These are phyloP conservation scores for Chaetoderma sp. DNA, from an alignment of 2,888 invertebrate genomes.

Conservation along the genomic window DNA sequence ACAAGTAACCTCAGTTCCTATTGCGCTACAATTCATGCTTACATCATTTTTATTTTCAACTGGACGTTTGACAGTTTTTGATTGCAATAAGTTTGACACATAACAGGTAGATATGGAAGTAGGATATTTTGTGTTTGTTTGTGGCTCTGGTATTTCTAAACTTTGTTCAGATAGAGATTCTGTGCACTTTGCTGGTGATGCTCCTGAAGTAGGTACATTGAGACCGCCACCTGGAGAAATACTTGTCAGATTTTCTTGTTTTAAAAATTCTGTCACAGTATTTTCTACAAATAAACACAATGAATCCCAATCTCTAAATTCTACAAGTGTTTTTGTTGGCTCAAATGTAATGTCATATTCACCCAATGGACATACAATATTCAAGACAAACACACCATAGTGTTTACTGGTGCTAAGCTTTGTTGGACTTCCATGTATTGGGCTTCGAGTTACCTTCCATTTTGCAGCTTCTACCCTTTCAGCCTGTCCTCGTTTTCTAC, in stretches of 20 bases:
- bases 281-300: constrained; percentile 70
- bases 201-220: not conserved
- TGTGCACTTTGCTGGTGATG: too few species aligned
- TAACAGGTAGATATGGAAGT: too few species aligned
- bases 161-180: not conserved
- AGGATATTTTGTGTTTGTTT: too few species aligned
- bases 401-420: constrained; percentile 55
- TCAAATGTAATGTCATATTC: constrained; percentile 72
- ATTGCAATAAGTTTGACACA: too few species aligned
- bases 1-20: too few species aligned
- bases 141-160: not conserved
- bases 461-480: not conserved
- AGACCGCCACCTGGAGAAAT: constrained; percentile 11
- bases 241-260: constrained; percentile 43
- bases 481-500: not conserved
- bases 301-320: constrained; percentile 74
- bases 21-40: too few species aligned
- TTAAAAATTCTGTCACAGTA: constrained; percentile 52
- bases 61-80: too few species aligned
- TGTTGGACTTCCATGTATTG: constrained; percentile 45
- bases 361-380: constrained; percentile 73
- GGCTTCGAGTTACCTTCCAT: too few species aligned
- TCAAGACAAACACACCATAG: constrained; percentile 73
- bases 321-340: constrained; percentile 72
- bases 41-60: too few species aligned